phyloP scores from a whole-genome alignment of 2,113 vertebrate genomes.

The Tragulus kanchil region DNA sequence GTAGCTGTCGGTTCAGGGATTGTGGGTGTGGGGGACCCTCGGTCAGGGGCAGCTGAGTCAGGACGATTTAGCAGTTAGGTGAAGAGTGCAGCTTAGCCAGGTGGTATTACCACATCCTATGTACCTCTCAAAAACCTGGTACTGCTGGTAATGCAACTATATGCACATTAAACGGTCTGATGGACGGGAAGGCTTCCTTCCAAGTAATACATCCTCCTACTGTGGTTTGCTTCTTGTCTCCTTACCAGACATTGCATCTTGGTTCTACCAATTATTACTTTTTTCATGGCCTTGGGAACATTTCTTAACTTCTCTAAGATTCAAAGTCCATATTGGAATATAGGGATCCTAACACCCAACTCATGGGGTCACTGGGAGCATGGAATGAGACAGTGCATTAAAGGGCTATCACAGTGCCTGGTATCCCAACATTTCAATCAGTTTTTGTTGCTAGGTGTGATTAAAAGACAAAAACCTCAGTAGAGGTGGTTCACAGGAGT shows the following conservation, averaged over 20 bases:
- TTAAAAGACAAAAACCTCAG: neutral
- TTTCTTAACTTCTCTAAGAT: neutral
- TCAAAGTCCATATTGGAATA: neutral
- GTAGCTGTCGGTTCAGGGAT: neutral
- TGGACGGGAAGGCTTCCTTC: neutral
- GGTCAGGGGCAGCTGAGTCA: neutral
- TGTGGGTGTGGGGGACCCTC: neutral
- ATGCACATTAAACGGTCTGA: fast-evolving
- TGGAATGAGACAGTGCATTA: neutral
- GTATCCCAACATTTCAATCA: neutral
- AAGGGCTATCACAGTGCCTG: neutral
- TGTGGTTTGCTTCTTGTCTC: neutral
- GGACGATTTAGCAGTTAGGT: neutral
- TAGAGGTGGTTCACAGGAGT: neutral
- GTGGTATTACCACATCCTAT: neutral
- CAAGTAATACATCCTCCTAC: neutral
- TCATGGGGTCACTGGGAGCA: neutral
- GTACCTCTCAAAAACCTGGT: neutral
- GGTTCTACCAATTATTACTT: neutral
- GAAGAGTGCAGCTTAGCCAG: neutral
- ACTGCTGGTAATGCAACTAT: neutral
- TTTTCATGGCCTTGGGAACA: neutral
- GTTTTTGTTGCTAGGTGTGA: neutral
- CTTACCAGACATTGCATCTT: neutral
- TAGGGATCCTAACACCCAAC: neutral